Base-by-base conservation (phyloP, 2,888 invertebrate species). In the Microctonus brassicae region DNA sequence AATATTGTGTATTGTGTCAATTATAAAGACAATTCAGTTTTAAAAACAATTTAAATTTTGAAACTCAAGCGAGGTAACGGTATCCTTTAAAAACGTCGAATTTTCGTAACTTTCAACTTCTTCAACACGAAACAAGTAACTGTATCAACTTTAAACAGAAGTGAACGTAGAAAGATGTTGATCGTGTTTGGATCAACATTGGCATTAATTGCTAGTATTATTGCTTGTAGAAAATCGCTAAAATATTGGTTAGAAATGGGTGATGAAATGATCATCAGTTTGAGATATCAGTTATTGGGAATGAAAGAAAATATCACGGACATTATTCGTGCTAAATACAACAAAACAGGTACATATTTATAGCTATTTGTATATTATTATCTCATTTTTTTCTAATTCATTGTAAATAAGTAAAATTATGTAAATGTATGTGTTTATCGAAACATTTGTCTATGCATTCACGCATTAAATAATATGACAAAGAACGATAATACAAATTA, bases 251-350 rank as follows among this genome's bases (percentile, higher is more conserved):
- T 88, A 77, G 83, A 90, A 77, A 87, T 91, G 67, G 81, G 90
- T 67, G 88, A 88, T 67, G 91, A 42, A 47, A 66, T 77, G 17
- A 2, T 73, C 2, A 9, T 75, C n/a, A 58, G 69, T 36, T 6
- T 74, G 9, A 88, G 90, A 75, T 92, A 92, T 87, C 91, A 91
- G 81, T 87, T 90, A 73, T 87, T 92, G 58, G 93, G 92, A 69
- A 88, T 88, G 4, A 89, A 88, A 68, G 91, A 90, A 13, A 83
- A 92, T 36, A 83, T 92, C 73, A 91, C 92, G 81, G 93, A 93
- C 85, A 87, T 90, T 84, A 80, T 91, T 26, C 90, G 90, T 81
- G 87, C 89, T 29, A 86, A 88, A 73, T 86, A 88, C 74, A 93
- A 93, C 86, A 91, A 89, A 85, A 88, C 86, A 72, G 88, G 90